These are phyloP conservation scores for Drosophila orena DNA, from an alignment of 1,140 invertebrate genomes.

Conservation along the genomic window DNA sequence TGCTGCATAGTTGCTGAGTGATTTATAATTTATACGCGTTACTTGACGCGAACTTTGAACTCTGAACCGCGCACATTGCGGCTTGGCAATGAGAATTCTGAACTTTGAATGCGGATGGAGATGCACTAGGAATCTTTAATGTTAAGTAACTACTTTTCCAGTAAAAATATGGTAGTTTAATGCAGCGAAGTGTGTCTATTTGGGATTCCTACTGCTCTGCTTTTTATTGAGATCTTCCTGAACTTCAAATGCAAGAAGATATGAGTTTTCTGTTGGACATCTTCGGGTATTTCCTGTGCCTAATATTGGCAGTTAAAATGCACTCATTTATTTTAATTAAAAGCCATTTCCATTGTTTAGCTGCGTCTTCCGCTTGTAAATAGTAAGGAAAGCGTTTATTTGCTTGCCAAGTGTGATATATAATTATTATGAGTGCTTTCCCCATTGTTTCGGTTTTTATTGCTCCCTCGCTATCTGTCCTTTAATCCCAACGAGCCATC, in stretches of 20 bases:
- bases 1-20: constrained; percentile 24
- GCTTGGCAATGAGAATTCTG: neutral
- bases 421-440: constrained; percentile 62
- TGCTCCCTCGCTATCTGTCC: constrained; percentile 7
- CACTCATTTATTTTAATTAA: constrained; percentile 73
- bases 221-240: too few species aligned
- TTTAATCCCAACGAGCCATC: constrained; percentile 42
- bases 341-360: constrained; percentile 66
- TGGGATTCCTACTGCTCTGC: neutral
- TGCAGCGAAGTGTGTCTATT: neutral
- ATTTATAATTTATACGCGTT: constrained; percentile 53
- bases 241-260: neutral
- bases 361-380: neutral
- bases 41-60: constrained; percentile 65
- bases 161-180: neutral
- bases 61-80: constrained; percentile 44
- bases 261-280: constrained; percentile 5
- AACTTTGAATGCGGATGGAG: constrained; percentile 5
- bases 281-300: constrained; percentile 1
- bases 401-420: constrained; percentile 15
- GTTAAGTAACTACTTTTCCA: neutral
- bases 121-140: neutral
- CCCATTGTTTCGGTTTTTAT: constrained; percentile 33
- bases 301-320: constrained; percentile 33
- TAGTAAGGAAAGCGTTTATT: constrained; percentile 54